Evolutionary conservation across 1,140 invertebrate genomes (phyloP).

Genomic region (Antheraea pernyi): DNA sequence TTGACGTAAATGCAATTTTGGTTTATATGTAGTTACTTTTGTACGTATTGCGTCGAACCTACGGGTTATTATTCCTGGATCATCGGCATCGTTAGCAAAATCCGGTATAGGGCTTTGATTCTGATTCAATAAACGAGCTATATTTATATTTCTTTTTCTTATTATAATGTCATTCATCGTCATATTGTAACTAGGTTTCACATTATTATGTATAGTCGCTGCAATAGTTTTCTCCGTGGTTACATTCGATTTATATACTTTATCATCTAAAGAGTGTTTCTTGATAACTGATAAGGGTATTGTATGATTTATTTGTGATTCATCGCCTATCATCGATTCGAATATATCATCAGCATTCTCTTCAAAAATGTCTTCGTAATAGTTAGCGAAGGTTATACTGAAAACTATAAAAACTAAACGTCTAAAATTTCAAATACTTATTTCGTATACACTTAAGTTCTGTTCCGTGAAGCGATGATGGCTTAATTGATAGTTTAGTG

Average conservation of each 20-base stretch:
- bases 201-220: constrained; percentile 5
- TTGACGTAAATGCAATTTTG: constrained; percentile 13
- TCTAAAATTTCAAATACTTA: too few species aligned
- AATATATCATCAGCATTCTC: constrained; percentile 31
- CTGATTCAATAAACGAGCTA: constrained; percentile 24
- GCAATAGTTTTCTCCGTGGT: constrained; percentile 8
- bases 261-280: background rate
- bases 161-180: constrained; percentile 21
- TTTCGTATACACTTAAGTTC: too few species aligned
- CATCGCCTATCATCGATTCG: constrained; percentile 19
- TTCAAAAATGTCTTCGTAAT: constrained; percentile 20
- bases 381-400: too few species aligned
- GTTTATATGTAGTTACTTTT: constrained; percentile 6
- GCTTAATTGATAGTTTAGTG: too few species aligned
- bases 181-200: constrained; percentile 13
- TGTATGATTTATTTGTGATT: constrained; percentile 19
- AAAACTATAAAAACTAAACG: background rate
- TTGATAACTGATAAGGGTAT: background rate
- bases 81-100: constrained; percentile 26
- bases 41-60: constrained; percentile 28
- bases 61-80: constrained; percentile 26
- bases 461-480: too few species aligned
- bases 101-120: constrained; percentile 20
- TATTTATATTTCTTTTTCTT: constrained; percentile 19
- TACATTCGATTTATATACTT: background rate